phyloP scores from a whole-genome alignment of 2,113 vertebrate genomes.

The Carlito syrichta region DNA sequence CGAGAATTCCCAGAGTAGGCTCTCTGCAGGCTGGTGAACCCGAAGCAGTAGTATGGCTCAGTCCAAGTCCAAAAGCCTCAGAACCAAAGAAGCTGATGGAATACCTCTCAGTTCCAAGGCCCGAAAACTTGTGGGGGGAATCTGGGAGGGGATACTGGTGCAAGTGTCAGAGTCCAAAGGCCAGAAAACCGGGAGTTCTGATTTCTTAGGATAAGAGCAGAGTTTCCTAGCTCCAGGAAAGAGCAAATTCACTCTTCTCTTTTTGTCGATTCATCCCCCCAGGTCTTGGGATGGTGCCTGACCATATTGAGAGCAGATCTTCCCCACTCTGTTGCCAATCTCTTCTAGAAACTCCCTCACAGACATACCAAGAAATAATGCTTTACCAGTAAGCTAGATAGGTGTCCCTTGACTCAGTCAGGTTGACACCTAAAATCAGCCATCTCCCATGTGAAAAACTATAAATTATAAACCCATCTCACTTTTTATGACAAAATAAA shows the following conservation, averaged over 20 bases:
- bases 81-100: neutral
- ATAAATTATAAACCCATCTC: neutral
- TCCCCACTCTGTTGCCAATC: neutral
- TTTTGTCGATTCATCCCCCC: neutral
- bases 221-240: neutral
- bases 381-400: neutral
- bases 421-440: neutral
- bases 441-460: neutral
- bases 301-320: neutral
- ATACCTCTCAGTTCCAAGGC: neutral
- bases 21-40: neutral
- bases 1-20: neutral
- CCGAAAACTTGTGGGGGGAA: neutral
- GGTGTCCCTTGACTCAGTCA: neutral
- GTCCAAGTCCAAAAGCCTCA: neutral
- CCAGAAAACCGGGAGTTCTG: neutral
- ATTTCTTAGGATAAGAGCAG: neutral
- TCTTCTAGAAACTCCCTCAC: neutral
- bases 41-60: neutral
- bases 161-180: neutral
- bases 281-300: neutral
- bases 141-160: neutral
- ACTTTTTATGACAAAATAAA: neutral
- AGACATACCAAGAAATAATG: neutral
- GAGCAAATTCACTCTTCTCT: neutral